phyloP scores from a whole-genome alignment of 2,797 vertebrate species.

The Pangasius macronema region DNA sequence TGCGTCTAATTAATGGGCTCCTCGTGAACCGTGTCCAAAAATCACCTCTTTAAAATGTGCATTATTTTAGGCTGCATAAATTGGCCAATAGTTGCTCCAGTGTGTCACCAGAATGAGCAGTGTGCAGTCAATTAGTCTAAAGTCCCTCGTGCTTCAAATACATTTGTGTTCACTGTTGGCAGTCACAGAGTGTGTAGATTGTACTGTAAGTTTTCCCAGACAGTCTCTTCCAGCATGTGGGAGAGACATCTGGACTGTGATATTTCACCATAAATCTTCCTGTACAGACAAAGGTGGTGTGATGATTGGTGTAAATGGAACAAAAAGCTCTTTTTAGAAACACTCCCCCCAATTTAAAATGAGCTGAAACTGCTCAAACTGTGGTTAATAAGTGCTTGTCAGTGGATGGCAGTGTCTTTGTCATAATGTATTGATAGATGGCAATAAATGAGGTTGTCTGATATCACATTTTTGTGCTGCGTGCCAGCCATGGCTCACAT shows the following conservation, averaged over 20 bases:
- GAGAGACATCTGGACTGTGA: constrained; percentile 41
- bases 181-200: constrained; percentile 47
- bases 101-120: constrained; percentile 48
- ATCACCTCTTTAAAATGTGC: constrained; percentile 63
- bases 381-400: constrained; percentile 38
- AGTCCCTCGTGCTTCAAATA: constrained; percentile 46
- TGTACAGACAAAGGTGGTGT: constrained; percentile 35
- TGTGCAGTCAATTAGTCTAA: constrained; percentile 55
- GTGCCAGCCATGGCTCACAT: constrained; percentile 50
- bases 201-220: constrained; percentile 49
- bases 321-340: constrained; percentile 37
- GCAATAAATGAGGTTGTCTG: constrained; percentile 55
- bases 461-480: constrained; percentile 46
- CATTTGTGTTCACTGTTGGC: constrained; percentile 45
- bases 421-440: constrained; percentile 37
- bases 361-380: constrained; percentile 14
- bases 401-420: constrained; percentile 7
- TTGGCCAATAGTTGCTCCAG: constrained; percentile 50
- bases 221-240: constrained; percentile 24
- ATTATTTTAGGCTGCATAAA: constrained; percentile 60
- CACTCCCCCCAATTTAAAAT: constrained; percentile 22
- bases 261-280: constrained; percentile 45
- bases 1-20: constrained; percentile 60
- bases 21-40: constrained; percentile 58
- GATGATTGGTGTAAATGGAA: constrained; percentile 41